Evolutionary conservation across 2,113 vertebrate genomes (phyloP).

Genomic region (Cervus canadensis): DNA sequence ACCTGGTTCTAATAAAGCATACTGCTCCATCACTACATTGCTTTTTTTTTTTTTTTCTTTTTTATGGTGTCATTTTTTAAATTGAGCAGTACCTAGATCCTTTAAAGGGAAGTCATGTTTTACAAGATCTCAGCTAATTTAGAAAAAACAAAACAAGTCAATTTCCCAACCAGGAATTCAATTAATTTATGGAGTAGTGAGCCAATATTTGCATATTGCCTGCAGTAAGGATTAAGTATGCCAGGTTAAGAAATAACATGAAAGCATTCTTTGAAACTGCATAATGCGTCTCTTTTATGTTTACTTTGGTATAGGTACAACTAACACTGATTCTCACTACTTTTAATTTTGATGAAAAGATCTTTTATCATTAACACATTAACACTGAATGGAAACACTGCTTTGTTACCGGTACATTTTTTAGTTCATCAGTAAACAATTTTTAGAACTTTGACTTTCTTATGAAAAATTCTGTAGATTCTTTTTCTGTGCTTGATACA

Average conservation of each 20-base stretch:
- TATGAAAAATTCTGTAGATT: conserved; percentile 33
- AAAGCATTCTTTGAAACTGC: conserved; percentile 55
- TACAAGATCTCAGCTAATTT: conserved; percentile 57
- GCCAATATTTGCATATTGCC: conserved; percentile 30
- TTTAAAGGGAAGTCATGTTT: conserved; percentile 60
- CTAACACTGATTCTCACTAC: conserved; percentile 48
- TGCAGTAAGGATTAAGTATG: conserved; percentile 2
- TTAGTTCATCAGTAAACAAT: conserved; percentile 47
- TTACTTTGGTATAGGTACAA: conserved; percentile 58
- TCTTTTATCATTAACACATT: conserved; percentile 39
- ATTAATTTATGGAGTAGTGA: conserved; percentile 35
- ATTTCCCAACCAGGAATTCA: conserved; percentile 34
- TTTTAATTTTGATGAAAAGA: conserved; percentile 42
- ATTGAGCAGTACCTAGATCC: conserved; percentile 13
- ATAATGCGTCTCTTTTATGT: conserved; percentile 50
- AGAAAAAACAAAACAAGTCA: neutral
- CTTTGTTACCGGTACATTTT: conserved; percentile 8
- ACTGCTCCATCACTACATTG: conserved; percentile 68
- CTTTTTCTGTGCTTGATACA: conserved; percentile 51
- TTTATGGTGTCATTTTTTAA: conserved; percentile 29
- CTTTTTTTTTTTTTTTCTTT: conserved; percentile 47
- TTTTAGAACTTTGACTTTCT: conserved; percentile 30
- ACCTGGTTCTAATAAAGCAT: conserved; percentile 79
- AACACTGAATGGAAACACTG: neutral
- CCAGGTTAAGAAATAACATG: conserved; percentile 26